These are phyloP conservation scores for Marmota monax DNA, from an alignment of 2,113 vertebrate genomes.

Conservation along the genomic window DNA sequence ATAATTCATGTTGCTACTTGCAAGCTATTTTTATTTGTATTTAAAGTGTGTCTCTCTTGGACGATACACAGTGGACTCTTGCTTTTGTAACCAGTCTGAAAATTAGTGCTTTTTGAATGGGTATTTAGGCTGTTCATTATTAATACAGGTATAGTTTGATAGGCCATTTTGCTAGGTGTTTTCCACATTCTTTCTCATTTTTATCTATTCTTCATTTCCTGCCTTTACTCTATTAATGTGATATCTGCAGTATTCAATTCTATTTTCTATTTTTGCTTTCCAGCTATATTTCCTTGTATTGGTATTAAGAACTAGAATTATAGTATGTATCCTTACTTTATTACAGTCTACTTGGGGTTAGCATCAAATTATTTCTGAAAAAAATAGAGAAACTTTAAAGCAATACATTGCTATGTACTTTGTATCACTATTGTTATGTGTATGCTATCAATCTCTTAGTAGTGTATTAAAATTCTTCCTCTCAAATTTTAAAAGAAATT, in stretches of 20 bases:
- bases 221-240: not conserved
- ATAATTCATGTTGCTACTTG: not conserved
- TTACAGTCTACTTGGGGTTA: not conserved
- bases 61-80: not conserved
- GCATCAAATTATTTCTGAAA: not conserved
- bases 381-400: not conserved
- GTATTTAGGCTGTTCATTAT: not conserved
- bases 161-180: not conserved
- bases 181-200: not conserved
- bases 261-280: not conserved
- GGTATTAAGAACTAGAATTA: not conserved
- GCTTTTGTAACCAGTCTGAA: not conserved
- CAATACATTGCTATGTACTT: accelerated
- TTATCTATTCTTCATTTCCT: not conserved
- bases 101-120: not conserved
- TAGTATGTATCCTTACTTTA: not conserved
- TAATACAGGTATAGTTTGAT: not conserved
- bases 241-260: not conserved
- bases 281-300: not conserved
- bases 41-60: not conserved
- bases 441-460: not conserved
- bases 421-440: not conserved
- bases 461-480: not conserved
- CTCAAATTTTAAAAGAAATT: not conserved
- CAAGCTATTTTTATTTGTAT: not conserved